These are phyloP conservation scores for Chelonia mydas DNA, from an alignment of 2,797 vertebrate species.

Conservation along the genomic window DNA sequence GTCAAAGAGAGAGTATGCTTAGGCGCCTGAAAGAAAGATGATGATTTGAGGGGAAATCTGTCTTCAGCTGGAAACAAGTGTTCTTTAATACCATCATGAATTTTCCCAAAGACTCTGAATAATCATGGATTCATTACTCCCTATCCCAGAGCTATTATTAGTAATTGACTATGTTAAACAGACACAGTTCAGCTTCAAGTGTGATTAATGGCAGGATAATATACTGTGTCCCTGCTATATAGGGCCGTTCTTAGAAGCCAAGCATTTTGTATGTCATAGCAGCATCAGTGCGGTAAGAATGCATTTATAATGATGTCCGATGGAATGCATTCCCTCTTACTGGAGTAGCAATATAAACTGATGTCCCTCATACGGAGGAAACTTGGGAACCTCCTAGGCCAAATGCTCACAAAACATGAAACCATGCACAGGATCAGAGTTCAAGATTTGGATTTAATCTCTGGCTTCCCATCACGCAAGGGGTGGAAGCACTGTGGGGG, in stretches of 20 bases:
- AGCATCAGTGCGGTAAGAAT: neutral
- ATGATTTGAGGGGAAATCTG: conserved; percentile 3
- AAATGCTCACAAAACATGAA: neutral
- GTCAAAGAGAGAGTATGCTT: conserved; percentile 36
- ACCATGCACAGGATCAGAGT: neutral
- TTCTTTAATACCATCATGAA: conserved; percentile 59
- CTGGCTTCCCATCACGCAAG: neutral
- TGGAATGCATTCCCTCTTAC: neutral
- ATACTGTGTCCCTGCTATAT: neutral
- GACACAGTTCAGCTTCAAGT: conserved; percentile 27
- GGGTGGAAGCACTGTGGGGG: neutral
- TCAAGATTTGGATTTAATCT: neutral
- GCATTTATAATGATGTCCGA: neutral
- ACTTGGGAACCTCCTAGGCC: neutral
- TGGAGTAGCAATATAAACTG: neutral
- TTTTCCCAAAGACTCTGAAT: conserved; percentile 63
- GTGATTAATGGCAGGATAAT: conserved; percentile 1
- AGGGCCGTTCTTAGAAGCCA: neutral
- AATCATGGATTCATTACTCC: conserved; percentile 17
- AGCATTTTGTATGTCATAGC: neutral
- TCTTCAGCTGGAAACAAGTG: conserved; percentile 46
- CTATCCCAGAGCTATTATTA: conserved; percentile 29
- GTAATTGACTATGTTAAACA: conserved; percentile 51
- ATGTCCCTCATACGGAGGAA: neutral
- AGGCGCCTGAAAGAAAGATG: conserved; percentile 47